Base-by-base conservation (phyloP, 2,113 vertebrate genomes). In the Cepphus grylle region DNA sequence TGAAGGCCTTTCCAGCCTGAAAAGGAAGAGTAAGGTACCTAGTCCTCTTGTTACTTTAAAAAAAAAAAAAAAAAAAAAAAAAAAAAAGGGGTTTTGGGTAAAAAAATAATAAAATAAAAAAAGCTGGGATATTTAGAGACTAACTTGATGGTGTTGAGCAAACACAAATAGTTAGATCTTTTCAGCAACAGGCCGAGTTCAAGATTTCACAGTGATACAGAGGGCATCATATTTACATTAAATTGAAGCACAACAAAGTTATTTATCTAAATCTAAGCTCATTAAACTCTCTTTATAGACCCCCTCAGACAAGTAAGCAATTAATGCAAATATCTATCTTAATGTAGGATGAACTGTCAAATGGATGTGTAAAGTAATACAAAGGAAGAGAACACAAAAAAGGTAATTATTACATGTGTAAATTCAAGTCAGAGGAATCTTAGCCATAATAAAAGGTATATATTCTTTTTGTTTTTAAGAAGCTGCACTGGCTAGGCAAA, bases 71-170 rank as follows among this genome's bases (percentile, higher is more conserved):
- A 63, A 19, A 32, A 4, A 29, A 21, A 40, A 40, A 40, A 9
- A 40, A 40, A 40, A 40, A 9, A 40, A 65, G 29, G 5, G 5
- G 8, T 59, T 58, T 22, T 0, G 0, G 23, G 11, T 2, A 1
- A 30, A 38, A 38, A 14, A 52, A 25, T 15, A 22, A 8, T 16
- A 9, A 36, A 4, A 34, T 32, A 13, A 32, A 50, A 55, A 62
- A n/a, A 20, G 1, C 3, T 40, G 7, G 5, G 13, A 25, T 88
- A 81, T 50, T 80, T 69, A 32, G 26, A 5, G 7, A 6, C 9
- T 79, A 27, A 55, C 10, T 40, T 77, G 23, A 58, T 9, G 52
- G 4, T n/a, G 2, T 26, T 52, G 15, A 80, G 9, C 14, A 89
- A 89, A 72, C 13, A 62, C 2, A 55, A 53, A 67, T 29, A 45